phyloP scores from a whole-genome alignment of 2,113 vertebrate species.

The Chaenogobius annularis region DNA sequence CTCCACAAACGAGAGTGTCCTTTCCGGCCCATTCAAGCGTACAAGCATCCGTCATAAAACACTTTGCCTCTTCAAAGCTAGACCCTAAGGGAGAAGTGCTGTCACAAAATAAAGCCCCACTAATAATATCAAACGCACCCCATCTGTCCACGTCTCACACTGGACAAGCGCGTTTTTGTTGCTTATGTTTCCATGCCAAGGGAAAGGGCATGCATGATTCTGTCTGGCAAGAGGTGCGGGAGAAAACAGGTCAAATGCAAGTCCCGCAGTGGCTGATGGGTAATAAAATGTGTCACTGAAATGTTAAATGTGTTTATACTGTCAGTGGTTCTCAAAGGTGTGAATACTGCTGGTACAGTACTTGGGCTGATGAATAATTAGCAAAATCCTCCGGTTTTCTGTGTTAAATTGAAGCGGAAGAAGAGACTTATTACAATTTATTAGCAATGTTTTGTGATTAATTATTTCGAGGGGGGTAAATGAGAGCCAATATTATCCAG shows the following conservation, averaged over 20 bases:
- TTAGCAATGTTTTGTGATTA: background rate
- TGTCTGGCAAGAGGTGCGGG: slow-evolving; percentile 26
- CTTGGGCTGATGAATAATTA: no score
- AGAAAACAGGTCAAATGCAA: slow-evolving; percentile 39
- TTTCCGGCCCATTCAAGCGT: slow-evolving; percentile 63
- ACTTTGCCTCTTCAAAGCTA: slow-evolving; percentile 54
- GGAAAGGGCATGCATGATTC: slow-evolving; percentile 40
- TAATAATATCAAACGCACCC: slow-evolving; percentile 51
- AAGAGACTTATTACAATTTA: background rate
- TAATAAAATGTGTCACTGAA: slow-evolving; percentile 60
- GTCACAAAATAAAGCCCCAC: slow-evolving; percentile 52
- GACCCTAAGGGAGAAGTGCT: slow-evolving; percentile 48
- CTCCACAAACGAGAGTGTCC: slow-evolving; percentile 67
- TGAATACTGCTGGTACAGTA: no score
- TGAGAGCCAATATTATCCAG: background rate
- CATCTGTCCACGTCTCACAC: slow-evolving; percentile 51
- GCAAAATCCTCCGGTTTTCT: no score
- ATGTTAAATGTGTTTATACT: slow-evolving; percentile 13
- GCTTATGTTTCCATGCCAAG: slow-evolving; percentile 38
- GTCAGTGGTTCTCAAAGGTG: no score
- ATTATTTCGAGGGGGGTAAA: background rate
- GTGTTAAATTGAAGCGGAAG: background rate
- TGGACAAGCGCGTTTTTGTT: slow-evolving; percentile 4
- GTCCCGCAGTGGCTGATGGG: slow-evolving; percentile 27
- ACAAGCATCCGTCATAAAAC: slow-evolving; percentile 62